Base-by-base conservation (phyloP, 2,113 vertebrate genomes). In the Chaenogobius annularis region DNA sequence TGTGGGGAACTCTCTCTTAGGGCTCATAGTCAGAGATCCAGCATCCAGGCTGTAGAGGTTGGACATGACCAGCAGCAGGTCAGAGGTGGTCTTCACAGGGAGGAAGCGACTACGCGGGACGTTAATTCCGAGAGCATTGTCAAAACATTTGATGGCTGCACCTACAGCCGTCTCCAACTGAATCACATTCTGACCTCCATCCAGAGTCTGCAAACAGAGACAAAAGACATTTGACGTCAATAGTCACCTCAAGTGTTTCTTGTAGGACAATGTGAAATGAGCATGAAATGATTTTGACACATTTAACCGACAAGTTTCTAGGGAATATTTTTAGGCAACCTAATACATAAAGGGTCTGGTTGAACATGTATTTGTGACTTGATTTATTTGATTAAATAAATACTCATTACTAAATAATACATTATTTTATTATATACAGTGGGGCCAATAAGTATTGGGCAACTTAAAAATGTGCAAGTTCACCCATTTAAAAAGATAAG, bases 81-180 rank as follows among this genome's bases (percentile, higher is more conserved):
- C 98, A 0, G 98, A 99, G 1, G 97, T 97, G 82, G 98, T 99
- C 88, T 99, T 99, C 20, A 99, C 98, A 0, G 98, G 98, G 88
- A 99, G 92, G 90, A 99, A 99, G 83, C 98, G 96, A 88, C 97
- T 98, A 17, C 98, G 95, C 8, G 98, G 98, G 4, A 99, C 98
- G 44, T 98, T 99, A 80, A 99, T 98, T 37, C 98, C 98, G 89
- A 99, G 81, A 12, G 98, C 98, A 74, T 98, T 96, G 87, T 99
- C 97, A 82, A 99, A 99, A 88, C 96, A 96, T 88, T 99, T 99
- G 83, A 99, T 94, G 68, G 98, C 98, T 9, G 97, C 97, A 26
- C 98, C 98, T 3, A 99, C 98, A 3, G 98, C 98, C 0, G 98
- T 99, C 93, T 99, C 98, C 93, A 99, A 83, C 92, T 99, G 98